phyloP scores from a whole-genome alignment of 2,888 invertebrate genomes.

The Limnephilus auricula region DNA sequence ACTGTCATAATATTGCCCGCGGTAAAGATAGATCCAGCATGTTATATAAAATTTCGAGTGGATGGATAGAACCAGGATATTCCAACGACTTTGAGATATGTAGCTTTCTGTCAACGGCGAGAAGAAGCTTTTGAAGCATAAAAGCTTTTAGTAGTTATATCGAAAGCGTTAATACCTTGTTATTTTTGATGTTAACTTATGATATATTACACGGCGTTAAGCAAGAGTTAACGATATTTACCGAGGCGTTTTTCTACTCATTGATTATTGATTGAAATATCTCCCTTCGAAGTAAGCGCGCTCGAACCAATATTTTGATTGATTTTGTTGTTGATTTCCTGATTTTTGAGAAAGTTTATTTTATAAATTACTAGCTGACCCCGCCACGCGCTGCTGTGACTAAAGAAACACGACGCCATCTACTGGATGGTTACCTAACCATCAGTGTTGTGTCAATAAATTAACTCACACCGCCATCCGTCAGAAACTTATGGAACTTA shows the following conservation, averaged over 20 bases:
- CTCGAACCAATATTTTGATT: neutral
- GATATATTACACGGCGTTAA: neutral
- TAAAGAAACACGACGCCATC: too few species aligned
- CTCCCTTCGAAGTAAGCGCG: neutral
- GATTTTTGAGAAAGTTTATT: neutral
- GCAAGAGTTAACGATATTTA: neutral
- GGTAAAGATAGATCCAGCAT: neutral
- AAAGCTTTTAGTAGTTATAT: constrained; percentile 61
- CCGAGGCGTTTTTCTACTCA: neutral
- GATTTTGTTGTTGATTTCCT: neutral
- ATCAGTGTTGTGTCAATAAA: too few species aligned
- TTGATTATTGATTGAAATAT: constrained; percentile 12
- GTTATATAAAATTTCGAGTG: constrained; percentile 52
- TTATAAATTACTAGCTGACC: too few species aligned
- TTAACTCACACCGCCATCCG: too few species aligned
- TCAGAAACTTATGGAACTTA: too few species aligned
- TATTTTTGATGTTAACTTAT: constrained; percentile 45
- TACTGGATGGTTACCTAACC: too few species aligned
- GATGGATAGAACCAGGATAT: constrained; percentile 56
- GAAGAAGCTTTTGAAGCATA: constrained; percentile 36
- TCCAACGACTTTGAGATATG: constrained; percentile 58
- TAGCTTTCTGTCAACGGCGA: constrained; percentile 53
- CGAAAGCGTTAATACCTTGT: constrained; percentile 39
- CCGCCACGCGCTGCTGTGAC: too few species aligned
- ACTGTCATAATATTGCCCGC: constrained; percentile 6